These are phyloP conservation scores for Mamestra configurata DNA, from an alignment of 1,140 invertebrate species.

Conservation along the genomic window DNA sequence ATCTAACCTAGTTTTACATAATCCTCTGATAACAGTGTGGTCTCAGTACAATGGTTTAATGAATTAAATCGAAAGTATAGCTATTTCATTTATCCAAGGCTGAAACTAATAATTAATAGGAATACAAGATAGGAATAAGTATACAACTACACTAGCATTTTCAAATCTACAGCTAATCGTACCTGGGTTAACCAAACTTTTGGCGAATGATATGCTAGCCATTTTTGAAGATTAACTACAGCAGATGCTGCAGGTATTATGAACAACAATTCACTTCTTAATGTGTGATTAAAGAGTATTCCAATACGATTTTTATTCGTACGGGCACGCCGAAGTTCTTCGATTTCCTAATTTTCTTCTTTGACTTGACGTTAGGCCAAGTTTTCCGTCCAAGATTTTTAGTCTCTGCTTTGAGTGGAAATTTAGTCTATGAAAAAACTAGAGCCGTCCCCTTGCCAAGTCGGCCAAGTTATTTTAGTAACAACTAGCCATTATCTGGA, in stretches of 20 bases:
- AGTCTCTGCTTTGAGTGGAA: too few species aligned
- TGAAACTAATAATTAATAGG: neutral
- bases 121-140: neutral
- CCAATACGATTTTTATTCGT: neutral
- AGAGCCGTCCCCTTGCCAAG: neutral
- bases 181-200: slow-evolving; percentile 87
- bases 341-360: slow-evolving; percentile 3
- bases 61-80: neutral
- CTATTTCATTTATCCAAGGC: too few species aligned
- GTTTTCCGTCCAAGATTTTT: neutral
- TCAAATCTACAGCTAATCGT: slow-evolving; percentile 50
- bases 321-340: neutral
- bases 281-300: neutral
- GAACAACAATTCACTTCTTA: neutral
- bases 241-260: slow-evolving; percentile 48
- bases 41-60: neutral
- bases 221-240: slow-evolving; percentile 63
- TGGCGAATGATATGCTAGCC: slow-evolving; percentile 83
- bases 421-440: neutral
- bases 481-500: too few species aligned
- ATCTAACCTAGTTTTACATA: slow-evolving; percentile 62
- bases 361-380: neutral
- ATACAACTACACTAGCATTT: slow-evolving; percentile 7
- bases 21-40: slow-evolving; percentile 54
- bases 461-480: neutral